phyloP scores from a whole-genome alignment of 2,888 invertebrate species.

The Actias luna region DNA sequence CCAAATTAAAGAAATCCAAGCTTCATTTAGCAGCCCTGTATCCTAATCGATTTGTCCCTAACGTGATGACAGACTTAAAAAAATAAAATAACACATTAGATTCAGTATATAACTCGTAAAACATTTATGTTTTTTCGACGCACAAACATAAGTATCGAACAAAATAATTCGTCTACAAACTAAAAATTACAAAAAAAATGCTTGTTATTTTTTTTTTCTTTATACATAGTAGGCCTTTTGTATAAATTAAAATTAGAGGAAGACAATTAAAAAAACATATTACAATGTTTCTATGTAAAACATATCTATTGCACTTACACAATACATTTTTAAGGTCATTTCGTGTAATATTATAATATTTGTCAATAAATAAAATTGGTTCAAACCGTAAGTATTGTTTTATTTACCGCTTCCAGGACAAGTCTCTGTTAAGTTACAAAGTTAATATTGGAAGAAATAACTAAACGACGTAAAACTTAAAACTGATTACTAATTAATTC shows the following conservation, averaged over 20 bases:
- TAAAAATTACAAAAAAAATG: slow-evolving; percentile 49
- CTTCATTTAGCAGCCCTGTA: background rate
- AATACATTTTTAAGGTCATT: slow-evolving; percentile 1
- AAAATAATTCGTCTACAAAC: slow-evolving; percentile 40
- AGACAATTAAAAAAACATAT: slow-evolving; percentile 45
- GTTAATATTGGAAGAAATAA: no score
- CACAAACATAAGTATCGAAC: slow-evolving; percentile 28
- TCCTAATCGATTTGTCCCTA: background rate
- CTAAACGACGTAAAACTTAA: no score
- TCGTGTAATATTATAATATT: background rate
- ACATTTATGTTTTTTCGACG: slow-evolving; percentile 2
- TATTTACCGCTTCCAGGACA: background rate
- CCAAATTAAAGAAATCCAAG: background rate
- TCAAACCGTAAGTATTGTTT: background rate
- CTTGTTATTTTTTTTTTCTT: slow-evolving; percentile 41
- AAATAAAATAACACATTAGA: slow-evolving; percentile 3
- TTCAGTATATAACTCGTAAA: background rate
- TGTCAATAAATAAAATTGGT: background rate
- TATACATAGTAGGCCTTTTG: slow-evolving; percentile 53
- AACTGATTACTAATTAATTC: no score
- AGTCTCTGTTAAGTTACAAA: no score
- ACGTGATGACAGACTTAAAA: background rate
- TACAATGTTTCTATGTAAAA: slow-evolving; percentile 37
- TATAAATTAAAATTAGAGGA: slow-evolving; percentile 51
- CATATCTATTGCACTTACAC: slow-evolving; percentile 46